These are phyloP conservation scores for Cassiopea xamachana DNA, from an alignment of 30 jellyfish, hydroid and myxozoan genomes.

Conservation along the genomic window DNA sequence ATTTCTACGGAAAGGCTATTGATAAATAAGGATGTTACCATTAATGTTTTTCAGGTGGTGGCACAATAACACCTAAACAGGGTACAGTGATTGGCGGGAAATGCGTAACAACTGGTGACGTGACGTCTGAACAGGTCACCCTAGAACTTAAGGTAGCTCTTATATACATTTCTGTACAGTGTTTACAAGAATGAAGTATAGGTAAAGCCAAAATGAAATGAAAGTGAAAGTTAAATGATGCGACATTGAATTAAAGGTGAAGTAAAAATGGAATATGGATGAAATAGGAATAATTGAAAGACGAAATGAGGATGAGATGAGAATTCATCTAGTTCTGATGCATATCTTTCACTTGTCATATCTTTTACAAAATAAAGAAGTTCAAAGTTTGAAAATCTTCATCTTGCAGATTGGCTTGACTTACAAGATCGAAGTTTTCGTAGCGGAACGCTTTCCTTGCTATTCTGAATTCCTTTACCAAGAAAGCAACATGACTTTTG, in stretches of 20 bases:
- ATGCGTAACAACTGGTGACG: constrained; percentile 63
- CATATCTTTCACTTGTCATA: too few species aligned
- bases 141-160: constrained; percentile 58
- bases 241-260: too few species aligned
- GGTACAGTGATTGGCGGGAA: constrained; percentile 71
- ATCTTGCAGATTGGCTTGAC: constrained; percentile 60
- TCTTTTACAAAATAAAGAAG: too few species aligned
- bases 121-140: constrained; percentile 66
- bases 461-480: constrained; percentile 72
- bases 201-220: too few species aligned
- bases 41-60: constrained; percentile 40
- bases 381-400: too few species aligned
- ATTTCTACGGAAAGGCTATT: not conserved
- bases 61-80: constrained; percentile 60
- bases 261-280: too few species aligned
- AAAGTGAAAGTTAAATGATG: too few species aligned
- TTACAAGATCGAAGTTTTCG: constrained; percentile 78
- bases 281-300: too few species aligned
- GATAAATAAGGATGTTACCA: not conserved
- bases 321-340: too few species aligned
- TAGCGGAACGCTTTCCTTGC: constrained; percentile 90
- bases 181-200: too few species aligned
- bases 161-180: too few species aligned
- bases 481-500: constrained; percentile 78
- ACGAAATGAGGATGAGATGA: too few species aligned